Evolutionary conservation across 2,888 invertebrate genomes (phyloP).

Genomic region (Branchellion lobata): DNA sequence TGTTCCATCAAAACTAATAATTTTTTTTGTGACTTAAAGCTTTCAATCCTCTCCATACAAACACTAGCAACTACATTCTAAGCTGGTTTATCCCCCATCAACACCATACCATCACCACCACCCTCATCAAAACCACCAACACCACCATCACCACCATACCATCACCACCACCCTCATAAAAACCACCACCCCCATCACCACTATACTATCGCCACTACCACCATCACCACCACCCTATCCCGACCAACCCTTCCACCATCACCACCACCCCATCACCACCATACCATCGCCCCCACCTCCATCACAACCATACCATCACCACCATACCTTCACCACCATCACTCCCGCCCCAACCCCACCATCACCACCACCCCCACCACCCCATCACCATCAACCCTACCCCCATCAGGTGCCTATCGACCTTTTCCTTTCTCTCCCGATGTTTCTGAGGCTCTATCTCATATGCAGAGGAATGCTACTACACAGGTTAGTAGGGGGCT

Average conservation of each 20-base stretch:
- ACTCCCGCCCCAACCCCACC: constrained; percentile 66
- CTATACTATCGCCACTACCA: too few relatives aligned
- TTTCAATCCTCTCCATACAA: too few relatives aligned
- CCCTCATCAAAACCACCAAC: too few relatives aligned
- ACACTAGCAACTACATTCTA: too few relatives aligned
- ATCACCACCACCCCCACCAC: not conserved
- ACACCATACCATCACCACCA: too few relatives aligned
- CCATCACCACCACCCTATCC: too few relatives aligned
- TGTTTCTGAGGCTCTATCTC: constrained; percentile 98
- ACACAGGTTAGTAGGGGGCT: constrained; percentile 42
- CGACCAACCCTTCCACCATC: not conserved
- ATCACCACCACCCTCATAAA: too few relatives aligned
- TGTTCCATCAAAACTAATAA: too few relatives aligned
- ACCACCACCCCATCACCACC: constrained; percentile 50
- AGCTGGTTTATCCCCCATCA: too few relatives aligned
- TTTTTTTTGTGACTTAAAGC: too few relatives aligned
- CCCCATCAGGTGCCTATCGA: constrained; percentile 38
- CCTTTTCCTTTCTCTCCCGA: constrained; percentile 92
- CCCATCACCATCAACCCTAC: not conserved
- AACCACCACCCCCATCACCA: too few relatives aligned
- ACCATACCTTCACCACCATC: constrained; percentile 53
- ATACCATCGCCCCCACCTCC: constrained; percentile 49
- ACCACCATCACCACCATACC: too few relatives aligned
- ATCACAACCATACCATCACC: not conserved
- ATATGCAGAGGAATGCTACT: constrained; percentile 99